A percentile compares a stretch with the other conserved stretches of the same genome.
These are phyloP conservation scores for Trogon surrucura DNA, from an alignment of 2,113 vertebrate genomes.

Conservation along the genomic window DNA sequence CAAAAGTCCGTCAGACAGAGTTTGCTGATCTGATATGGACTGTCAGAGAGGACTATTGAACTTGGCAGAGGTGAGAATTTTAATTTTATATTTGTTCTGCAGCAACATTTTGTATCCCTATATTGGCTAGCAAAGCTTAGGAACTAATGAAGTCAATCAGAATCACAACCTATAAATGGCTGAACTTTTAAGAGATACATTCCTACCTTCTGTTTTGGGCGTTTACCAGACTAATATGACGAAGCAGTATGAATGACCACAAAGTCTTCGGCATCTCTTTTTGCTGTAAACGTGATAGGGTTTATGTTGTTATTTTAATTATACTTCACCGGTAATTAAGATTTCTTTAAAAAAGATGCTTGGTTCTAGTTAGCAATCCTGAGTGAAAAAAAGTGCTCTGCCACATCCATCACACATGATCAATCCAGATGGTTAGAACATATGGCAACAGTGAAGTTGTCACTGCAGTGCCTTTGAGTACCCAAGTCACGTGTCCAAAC, in stretches of 20 bases:
- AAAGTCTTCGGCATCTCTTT: not conserved
- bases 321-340: not conserved
- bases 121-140: not conserved
- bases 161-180: not conserved
- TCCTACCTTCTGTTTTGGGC: not conserved
- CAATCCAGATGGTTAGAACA: conserved; percentile 58
- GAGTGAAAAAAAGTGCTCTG: not conserved
- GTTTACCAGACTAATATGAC: not conserved
- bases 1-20: not conserved
- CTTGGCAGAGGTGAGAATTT: not conserved
- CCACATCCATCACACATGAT: not conserved
- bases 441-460: conserved; percentile 51
- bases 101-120: not conserved
- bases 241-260: not conserved
- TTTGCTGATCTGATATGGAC: not conserved
- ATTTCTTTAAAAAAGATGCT: not conserved
- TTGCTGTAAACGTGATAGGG: accelerated
- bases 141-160: not conserved
- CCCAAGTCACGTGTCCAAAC: not conserved
- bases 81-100: not conserved
- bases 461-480: not conserved
- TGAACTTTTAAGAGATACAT: not conserved
- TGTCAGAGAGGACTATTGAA: not conserved
- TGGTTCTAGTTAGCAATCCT: not conserved
- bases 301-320: not conserved